Conservation (phyloP, 2,797 vertebrate species). For the Bradypodion pumilum region DNA sequence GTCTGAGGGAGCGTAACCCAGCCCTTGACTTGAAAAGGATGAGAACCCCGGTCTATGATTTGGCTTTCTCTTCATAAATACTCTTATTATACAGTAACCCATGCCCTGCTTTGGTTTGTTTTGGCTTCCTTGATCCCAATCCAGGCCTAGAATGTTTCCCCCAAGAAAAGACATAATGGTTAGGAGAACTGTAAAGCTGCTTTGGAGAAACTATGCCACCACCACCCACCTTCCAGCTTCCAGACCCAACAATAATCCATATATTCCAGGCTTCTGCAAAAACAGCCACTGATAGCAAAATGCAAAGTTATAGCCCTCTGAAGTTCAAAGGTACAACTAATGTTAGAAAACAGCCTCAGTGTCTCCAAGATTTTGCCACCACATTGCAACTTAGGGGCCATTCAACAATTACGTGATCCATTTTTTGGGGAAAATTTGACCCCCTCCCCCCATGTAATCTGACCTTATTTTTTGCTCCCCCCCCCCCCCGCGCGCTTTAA, state of each 20-base stretch:
- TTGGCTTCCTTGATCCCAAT: slow-evolving; percentile 6
- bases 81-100: slow-evolving; percentile 6
- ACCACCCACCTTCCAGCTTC: accelerated
- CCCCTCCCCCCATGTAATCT: no score
- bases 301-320: not conserved
- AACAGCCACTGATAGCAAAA: not conserved
- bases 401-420: no score
- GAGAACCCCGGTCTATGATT: no score
- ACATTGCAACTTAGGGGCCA: no score
- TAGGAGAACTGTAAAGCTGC: slow-evolving; percentile 23
- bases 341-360: not conserved
- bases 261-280: slow-evolving; percentile 14
- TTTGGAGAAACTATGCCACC: not conserved
- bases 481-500: no score
- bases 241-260: not conserved
- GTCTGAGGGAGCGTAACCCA: no score
- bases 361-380: no score
- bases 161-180: not conserved
- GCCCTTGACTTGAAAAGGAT: no score
- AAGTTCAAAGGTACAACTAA: not conserved
- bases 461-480: no score
- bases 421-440: no score
- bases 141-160: not conserved
- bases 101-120: slow-evolving; percentile 24
- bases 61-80: slow-evolving; percentile 33